Base-by-base conservation (phyloP, 2,888 invertebrate genomes). In the Ophion ventricosus region DNA sequence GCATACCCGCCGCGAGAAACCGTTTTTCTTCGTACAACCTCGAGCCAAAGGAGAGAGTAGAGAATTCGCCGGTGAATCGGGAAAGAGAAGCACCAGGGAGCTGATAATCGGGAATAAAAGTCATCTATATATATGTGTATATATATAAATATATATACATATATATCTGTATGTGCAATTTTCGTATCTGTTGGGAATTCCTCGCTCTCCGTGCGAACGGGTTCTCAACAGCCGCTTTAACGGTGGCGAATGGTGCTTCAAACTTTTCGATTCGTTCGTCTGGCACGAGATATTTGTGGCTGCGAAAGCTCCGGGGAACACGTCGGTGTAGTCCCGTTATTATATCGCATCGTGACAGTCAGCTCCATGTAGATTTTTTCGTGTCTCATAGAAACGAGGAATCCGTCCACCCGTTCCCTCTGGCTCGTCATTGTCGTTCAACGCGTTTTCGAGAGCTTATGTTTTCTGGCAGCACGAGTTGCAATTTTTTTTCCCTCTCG, bases 201-300 rank as follows among this genome's bases (percentile, higher is more conserved):
- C 69, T 49, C 61, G 59, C 69, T 56, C 40, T 35, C 35, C 43
- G 40, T 66, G 72, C 79, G 61, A 64, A 63, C 72, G 54, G 26
- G 40, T 66, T 80, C 78, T 69, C 72, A 73, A 69, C 56, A 78
- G 77, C 49, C 69, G 73, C 54, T 81, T 69, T 66, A 80, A 73
- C 66, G 80, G 61, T 57, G 74, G 66, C 67, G 76, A 72, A 77
- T 73, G 61, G 66, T 74, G 74, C 84, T 81, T 75, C 81, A 84
- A 84, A 81, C 81, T 84, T 84, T 84, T 79, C 78, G 78, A 84
- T 82, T 82, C 75, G 78, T 84, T 75, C 82, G 70, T 72, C 78
- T 72, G 70, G 78, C 79, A 61, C 79, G 84, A 78, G 70, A 73
- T 78, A 84, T 82, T 84, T 78, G 82, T 75, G 61, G 82, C 74